Evolutionary conservation across 2,113 vertebrate species (phyloP), one percentile per base, ranked within the genome.

Genomic region (Amphiprion percula): DNA sequence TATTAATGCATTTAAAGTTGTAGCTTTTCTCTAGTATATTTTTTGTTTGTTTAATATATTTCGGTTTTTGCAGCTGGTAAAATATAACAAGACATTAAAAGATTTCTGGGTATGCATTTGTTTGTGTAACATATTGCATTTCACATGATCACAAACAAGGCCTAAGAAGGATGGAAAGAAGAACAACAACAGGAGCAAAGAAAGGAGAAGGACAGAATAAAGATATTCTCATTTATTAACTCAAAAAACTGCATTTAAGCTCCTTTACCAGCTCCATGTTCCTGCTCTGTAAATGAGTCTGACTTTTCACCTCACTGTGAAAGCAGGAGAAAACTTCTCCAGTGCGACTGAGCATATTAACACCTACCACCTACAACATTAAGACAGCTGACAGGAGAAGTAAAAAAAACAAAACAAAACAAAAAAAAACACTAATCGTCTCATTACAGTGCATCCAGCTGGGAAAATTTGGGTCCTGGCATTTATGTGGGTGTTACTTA

Each of bases 241-340:
- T 14, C 16, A 1, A 72, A 50, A 21, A 74, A 14, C 1, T 80
- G 50, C 11, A 53, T n/a, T 77, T 44, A 68, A 59, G 49, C 23
- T 53, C 15, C 26, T n/a, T 52, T 50, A 3, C n/a, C 58, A 33
- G 46, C 67, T 58, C 24, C n/a, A 17, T 8, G 39, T 21, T 63
- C 28, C 55, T 41, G 39, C 60, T 69, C 30, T 28, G 66, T 0
- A 46, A 47, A 24, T 8, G 12, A 68, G 24, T 21, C 19, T 52
- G 53, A 73, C 68, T 59, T 69, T 61, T 62, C 2, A 62, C 30
- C 26, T 66, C 49, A 10, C 15, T 5, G 39, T 0, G 4, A 21
- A 37, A 49, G 28, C 16, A 61, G 10, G n/a, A 54, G 14, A 49
- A 17, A 15, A 17, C 14, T 3, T 17, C 16, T 37, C 30, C 30